A percentile compares a stretch with the other conserved stretches of the same genome.
Evolutionary conservation across 2,888 invertebrate genomes (phyloP).

Genomic region (Rhorus exstirpatorius): DNA sequence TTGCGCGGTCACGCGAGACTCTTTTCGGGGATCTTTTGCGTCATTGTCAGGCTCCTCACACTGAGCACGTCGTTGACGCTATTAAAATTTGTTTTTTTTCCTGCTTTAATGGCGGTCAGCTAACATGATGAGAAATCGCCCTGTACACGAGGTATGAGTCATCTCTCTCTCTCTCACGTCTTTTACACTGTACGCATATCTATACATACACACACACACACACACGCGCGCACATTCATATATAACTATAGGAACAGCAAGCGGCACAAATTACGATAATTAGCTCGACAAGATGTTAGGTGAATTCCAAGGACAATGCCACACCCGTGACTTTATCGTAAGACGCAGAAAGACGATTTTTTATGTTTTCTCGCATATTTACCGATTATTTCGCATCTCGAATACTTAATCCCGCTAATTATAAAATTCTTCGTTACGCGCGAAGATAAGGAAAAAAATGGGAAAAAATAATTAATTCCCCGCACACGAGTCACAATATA

Average conservation of each 20-base stretch:
- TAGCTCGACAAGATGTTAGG: slow-evolving; percentile 65
- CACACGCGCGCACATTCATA: too few species aligned
- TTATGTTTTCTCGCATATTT: not conserved
- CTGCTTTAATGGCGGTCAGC: not conserved
- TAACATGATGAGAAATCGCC: slow-evolving; percentile 10
- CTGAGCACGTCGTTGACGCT: slow-evolving; percentile 18
- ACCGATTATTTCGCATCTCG: slow-evolving; percentile 15
- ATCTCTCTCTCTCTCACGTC: slow-evolving; percentile 1
- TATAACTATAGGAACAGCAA: slow-evolving; percentile 3
- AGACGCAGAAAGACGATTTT: not conserved
- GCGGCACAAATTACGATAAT: slow-evolving; percentile 78
- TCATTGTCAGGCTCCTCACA: slow-evolving; percentile 19
- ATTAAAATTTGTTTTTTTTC: slow-evolving; percentile 19
- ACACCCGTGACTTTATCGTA: slow-evolving; percentile 72
- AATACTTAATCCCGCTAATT: too few species aligned
- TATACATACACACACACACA: not conserved
- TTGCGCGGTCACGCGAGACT: not conserved
- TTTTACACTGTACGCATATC: not conserved
- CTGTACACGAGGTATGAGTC: slow-evolving; percentile 20
- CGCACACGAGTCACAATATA: too few species aligned
- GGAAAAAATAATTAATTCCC: too few species aligned
- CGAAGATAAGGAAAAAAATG: too few species aligned
- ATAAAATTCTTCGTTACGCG: too few species aligned
- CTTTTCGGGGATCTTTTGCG: not conserved
- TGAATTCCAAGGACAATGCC: slow-evolving; percentile 78